Base-by-base conservation (phyloP, 2,113 vertebrate genomes). In the Aegithalos caudatus region DNA sequence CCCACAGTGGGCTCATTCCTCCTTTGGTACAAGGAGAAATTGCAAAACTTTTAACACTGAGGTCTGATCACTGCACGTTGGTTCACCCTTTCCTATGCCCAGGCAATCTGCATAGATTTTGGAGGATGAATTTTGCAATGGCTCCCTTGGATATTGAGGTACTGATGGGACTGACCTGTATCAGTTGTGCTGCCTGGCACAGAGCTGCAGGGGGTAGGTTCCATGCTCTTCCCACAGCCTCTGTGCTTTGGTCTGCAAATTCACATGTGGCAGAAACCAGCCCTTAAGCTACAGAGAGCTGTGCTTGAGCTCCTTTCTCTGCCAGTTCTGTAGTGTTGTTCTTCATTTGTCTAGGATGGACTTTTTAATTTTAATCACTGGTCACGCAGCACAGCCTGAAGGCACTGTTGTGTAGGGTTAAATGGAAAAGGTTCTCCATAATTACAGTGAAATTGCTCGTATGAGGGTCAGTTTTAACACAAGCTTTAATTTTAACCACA, bases 141-240 rank as follows among this genome's bases (percentile, higher is more conserved):
- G 44, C 24, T 69, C 44, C 54, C 28, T 35, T 21, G 45, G 61
- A 20, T 45, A 3, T 14, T 2, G 23, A 58, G 71, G 35, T 25
- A 23, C 37, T 0, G 4, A 6, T 7, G n/a, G n/a, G n/a, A 35
- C 35, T 22, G 24, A 69, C 9, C 54, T 0, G 0, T 23, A 14
- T 8, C 9, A 29, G 25, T 23, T 28, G 38, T 35, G 31, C 50
- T 90, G 56, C n/a, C 60, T 86, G 50, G 74, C 80, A 54, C 24
- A n/a, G 22, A 50, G 61, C 56, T 57, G 35, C 66, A 48, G 31
- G 4, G 50, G 11, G 56, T 4, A 27, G 25, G 9, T 37, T 86
- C 58, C 37, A 6, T 1, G 7, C 11, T 65, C 47, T 53, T 44
- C 21, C 8, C 37, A 35, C 25, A 76, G 65, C 15, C 29, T 72